Percentiles rank a stretch among this genome's conserved stretches.
phyloP scores from a whole-genome alignment of 2,113 vertebrate genomes.

The Callorhinus ursinus region DNA sequence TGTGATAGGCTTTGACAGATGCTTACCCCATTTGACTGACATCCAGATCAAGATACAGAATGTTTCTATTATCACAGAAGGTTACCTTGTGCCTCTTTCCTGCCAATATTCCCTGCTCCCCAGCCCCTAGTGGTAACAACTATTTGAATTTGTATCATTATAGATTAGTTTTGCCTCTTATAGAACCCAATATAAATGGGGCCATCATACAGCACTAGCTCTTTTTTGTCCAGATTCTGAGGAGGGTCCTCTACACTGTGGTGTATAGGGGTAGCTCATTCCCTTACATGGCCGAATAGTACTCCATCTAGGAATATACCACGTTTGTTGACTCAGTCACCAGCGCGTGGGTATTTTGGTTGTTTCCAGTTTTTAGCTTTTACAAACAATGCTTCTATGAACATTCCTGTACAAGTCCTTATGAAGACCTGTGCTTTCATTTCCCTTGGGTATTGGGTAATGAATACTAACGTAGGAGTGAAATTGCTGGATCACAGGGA shows the following conservation, averaged over 20 bases:
- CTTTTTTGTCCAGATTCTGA: neutral
- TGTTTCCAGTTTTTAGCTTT: neutral
- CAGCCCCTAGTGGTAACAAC: neutral
- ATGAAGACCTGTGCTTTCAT: neutral
- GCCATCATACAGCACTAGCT: neutral
- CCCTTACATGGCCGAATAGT: too few species aligned
- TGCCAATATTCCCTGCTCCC: neutral
- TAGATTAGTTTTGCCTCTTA: neutral
- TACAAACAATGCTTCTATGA: neutral
- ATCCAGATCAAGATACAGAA: neutral
- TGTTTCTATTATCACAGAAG: neutral
- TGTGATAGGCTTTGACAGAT: neutral
- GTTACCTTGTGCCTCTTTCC: neutral
- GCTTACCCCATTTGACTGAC: too few species aligned
- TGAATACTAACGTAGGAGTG: too few species aligned
- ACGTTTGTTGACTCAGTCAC: accelerated
- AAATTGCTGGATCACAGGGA: neutral
- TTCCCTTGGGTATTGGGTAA: neutral
- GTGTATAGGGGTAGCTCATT: accelerated
- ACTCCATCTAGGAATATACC: neutral
- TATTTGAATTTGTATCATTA: neutral
- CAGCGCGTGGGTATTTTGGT: neutral
- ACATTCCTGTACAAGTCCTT: neutral
- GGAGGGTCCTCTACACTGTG: accelerated
- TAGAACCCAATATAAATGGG: neutral